Percentiles rank a stretch among this genome's conserved stretches.
Evolutionary conservation across 2,113 vertebrate species (phyloP).

Genomic region (Colistium nudipinnis): DNA sequence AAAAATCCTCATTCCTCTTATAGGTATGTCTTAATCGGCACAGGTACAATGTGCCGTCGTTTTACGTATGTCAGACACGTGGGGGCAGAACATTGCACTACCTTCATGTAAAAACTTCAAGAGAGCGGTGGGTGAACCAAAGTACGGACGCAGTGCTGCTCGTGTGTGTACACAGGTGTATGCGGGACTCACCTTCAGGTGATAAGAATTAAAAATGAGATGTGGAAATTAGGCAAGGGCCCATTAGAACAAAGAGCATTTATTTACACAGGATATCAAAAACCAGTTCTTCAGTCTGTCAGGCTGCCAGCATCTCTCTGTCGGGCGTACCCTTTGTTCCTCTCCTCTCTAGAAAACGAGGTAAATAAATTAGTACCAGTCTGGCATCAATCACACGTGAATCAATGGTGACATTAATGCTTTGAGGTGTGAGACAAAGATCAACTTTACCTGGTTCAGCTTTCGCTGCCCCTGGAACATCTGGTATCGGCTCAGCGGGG

Average conservation of each 20-base stretch:
- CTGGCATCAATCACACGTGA: background rate
- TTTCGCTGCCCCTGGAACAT: conserved; percentile 66
- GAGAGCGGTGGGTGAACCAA: background rate
- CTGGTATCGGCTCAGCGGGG: conserved; percentile 82
- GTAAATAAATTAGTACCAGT: conserved; percentile 12
- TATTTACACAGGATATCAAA: conserved; percentile 5
- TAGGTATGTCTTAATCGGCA: conserved; percentile 13
- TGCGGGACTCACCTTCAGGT: conserved; percentile 5
- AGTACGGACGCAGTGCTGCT: conserved; percentile 37
- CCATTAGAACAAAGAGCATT: conserved; percentile 24
- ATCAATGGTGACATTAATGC: background rate
- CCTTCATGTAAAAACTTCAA: conserved; percentile 19
- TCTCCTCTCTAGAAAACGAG: conserved; percentile 72
- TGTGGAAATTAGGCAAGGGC: conserved; percentile 7
- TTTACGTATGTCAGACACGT: conserved; percentile 23
- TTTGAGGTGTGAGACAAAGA: background rate
- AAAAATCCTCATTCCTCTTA: conserved; percentile 35
- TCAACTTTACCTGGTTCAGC: conserved; percentile 78
- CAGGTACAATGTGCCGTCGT: conserved; percentile 20
- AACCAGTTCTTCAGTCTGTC: conserved; percentile 26
- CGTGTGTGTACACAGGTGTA: conserved; percentile 10
- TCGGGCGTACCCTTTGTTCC: conserved; percentile 63
- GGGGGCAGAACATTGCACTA: conserved; percentile 18
- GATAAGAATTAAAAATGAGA: conserved; percentile 31
- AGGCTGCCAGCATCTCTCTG: conserved; percentile 79